Conservation (phyloP, 2,888 invertebrate genomes). For the Nymphalis urticae region DNA sequence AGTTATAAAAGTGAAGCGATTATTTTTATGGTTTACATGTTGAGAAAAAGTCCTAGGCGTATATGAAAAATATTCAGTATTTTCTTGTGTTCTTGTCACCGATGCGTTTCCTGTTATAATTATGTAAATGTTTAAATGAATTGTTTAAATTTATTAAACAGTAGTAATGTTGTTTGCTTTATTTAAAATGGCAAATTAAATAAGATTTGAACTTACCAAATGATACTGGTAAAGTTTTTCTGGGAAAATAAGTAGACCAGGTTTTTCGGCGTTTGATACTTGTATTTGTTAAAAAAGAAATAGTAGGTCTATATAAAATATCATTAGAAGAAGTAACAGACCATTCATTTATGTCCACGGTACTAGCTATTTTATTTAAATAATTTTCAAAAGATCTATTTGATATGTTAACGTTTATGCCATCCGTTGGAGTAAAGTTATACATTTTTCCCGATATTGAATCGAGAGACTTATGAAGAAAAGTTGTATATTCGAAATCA, state of each 20-base stretch:
- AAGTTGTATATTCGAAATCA: slow-evolving; percentile 36
- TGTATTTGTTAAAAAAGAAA: slow-evolving; percentile 7
- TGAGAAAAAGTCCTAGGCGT: not conserved
- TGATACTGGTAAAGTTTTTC: slow-evolving; percentile 16
- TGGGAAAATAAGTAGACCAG: slow-evolving; percentile 37
- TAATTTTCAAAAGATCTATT: not conserved
- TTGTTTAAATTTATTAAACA: too few species aligned
- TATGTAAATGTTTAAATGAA: too few species aligned
- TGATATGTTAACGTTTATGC: not conserved
- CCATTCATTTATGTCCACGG: slow-evolving; percentile 17
- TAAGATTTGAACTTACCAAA: slow-evolving; percentile 22
- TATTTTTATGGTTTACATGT: not conserved
- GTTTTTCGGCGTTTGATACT: slow-evolving; percentile 29
- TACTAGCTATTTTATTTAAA: not conserved
- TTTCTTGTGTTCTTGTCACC: slow-evolving; percentile 5
- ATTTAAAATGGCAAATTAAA: too few species aligned
- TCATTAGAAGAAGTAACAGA: slow-evolving; percentile 2
- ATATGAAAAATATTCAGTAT: not conserved
- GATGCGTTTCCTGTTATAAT: not conserved
- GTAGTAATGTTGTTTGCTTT: too few species aligned
- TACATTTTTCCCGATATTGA: not conserved
- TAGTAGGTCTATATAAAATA: slow-evolving; percentile 25
- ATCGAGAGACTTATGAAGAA: not conserved
- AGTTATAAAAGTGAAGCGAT: not conserved
- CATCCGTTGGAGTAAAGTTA: not conserved